These are phyloP conservation scores for Tetramorium simillimum DNA, from an alignment of 1,140 invertebrate genomes.

Conservation along the genomic window DNA sequence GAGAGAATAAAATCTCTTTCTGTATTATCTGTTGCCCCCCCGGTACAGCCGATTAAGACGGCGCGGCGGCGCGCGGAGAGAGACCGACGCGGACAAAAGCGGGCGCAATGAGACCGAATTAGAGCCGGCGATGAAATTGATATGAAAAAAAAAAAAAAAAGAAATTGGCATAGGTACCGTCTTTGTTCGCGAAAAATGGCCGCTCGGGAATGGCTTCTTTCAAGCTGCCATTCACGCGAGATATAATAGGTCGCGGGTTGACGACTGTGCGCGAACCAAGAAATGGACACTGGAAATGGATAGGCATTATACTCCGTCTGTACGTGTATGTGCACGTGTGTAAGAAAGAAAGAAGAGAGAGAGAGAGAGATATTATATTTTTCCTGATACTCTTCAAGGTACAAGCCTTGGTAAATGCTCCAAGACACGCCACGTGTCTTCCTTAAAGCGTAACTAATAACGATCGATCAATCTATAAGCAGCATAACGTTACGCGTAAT, in stretches of 20 bases:
- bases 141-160: conserved; percentile 1
- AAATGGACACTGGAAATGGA: conserved; percentile 32
- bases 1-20: not conserved
- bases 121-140: conserved; percentile 30
- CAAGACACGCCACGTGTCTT: conserved; percentile 35
- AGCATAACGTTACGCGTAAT: conserved; percentile 26
- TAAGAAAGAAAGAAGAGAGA: not conserved
- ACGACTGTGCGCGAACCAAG: not conserved
- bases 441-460: conserved; percentile 30
- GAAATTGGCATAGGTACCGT: conserved; percentile 11
- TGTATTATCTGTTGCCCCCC: conserved; percentile 7
- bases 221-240: conserved; percentile 43
- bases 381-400: not conserved
- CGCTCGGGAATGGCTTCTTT: conserved; percentile 38
- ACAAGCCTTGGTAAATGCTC: not conserved
- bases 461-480: conserved; percentile 43
- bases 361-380: not conserved
- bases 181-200: conserved; percentile 39
- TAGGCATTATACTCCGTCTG: not conserved
- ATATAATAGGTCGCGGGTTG: conserved; percentile 27
- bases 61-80: not conserved
- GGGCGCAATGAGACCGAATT: conserved; percentile 38
- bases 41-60: conserved; percentile 35
- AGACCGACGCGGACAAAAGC: conserved; percentile 12
- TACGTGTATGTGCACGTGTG: not conserved